These are phyloP conservation scores for Metaphire vulgaris DNA, from an alignment of 1,140 invertebrate genomes.

Conservation along the genomic window DNA sequence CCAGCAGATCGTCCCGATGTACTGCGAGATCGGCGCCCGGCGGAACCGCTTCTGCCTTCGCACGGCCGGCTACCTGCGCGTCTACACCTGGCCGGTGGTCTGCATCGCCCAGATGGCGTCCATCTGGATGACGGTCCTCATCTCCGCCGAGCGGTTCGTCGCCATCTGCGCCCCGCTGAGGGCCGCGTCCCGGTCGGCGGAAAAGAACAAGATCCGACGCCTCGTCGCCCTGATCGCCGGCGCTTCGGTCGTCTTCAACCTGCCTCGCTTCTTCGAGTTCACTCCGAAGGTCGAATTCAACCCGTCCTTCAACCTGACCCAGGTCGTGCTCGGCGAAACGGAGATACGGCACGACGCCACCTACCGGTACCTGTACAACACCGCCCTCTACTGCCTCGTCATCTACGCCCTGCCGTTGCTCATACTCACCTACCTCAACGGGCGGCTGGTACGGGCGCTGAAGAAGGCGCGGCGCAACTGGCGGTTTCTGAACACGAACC, in stretches of 20 bases:
- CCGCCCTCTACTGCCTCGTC: conserved; percentile 17
- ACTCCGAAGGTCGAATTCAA: neutral
- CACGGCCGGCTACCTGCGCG: conserved; percentile 5
- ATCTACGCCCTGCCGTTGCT: conserved; percentile 26
- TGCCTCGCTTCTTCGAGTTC: conserved; percentile 27
- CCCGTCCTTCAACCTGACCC: conserved; percentile 1
- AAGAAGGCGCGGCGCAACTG: conserved; percentile 20
- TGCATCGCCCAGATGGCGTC: conserved; percentile 73
- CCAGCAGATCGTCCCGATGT: conserved; percentile 24
- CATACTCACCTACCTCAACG: conserved; percentile 22
- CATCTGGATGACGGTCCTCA: conserved; percentile 83
- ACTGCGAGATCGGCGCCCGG: neutral
- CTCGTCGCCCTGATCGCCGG: neutral
- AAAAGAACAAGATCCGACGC: neutral
- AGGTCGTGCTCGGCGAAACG: conserved; percentile 1
- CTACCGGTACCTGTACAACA: conserved; percentile 29
- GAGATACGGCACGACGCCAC: neutral
- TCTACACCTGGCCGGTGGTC: conserved; percentile 26
- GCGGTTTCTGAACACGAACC: conserved; percentile 17
- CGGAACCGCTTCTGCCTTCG: conserved; percentile 6
- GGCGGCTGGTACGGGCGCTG: conserved; percentile 5
- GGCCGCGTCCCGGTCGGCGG: conserved; percentile 62
- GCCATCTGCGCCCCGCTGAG: conserved; percentile 83
- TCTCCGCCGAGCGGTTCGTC: conserved; percentile 83
- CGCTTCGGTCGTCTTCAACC: conserved; percentile 25